phyloP scores from a whole-genome alignment of 2,113 vertebrate genomes.

The Zosterops borbonicus region DNA sequence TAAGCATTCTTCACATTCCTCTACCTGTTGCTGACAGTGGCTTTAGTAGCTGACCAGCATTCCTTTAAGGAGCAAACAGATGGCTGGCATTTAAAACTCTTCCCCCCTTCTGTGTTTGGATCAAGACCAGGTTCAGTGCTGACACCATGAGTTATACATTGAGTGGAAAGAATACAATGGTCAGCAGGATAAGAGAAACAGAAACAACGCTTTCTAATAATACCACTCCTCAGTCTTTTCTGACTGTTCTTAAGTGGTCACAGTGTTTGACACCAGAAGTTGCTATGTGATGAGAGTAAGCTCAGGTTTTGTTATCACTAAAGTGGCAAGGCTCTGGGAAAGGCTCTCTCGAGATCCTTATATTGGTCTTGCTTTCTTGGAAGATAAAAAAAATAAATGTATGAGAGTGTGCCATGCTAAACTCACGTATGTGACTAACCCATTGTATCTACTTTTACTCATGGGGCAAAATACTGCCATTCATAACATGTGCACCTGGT shows the following conservation, averaged over 20 bases:
- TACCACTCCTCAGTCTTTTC: background rate
- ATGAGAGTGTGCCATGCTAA: background rate
- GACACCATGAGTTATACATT: background rate
- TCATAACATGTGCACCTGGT: background rate
- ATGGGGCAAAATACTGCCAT: background rate
- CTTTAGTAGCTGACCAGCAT: conserved; percentile 1
- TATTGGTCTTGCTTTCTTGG: background rate
- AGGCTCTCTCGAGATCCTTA: background rate
- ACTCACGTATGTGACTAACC: background rate
- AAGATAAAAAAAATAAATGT: background rate
- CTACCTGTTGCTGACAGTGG: conserved; percentile 7
- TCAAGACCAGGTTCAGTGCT: background rate
- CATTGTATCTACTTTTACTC: background rate
- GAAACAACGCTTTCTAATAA: background rate
- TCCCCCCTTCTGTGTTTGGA: background rate
- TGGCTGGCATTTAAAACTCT: conserved; percentile 21
- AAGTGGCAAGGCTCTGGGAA: background rate
- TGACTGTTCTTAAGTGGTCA: background rate
- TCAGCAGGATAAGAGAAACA: background rate
- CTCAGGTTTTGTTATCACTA: background rate
- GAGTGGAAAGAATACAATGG: background rate
- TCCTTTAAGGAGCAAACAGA: conserved; percentile 48
- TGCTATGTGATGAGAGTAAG: background rate
- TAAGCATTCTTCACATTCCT: conserved; percentile 56
- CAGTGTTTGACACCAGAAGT: background rate